Evolutionary conservation across 1,140 invertebrate genomes (phyloP), one percentile per base, ranked within the genome.

Genomic region (Potamilus streckersoni): DNA sequence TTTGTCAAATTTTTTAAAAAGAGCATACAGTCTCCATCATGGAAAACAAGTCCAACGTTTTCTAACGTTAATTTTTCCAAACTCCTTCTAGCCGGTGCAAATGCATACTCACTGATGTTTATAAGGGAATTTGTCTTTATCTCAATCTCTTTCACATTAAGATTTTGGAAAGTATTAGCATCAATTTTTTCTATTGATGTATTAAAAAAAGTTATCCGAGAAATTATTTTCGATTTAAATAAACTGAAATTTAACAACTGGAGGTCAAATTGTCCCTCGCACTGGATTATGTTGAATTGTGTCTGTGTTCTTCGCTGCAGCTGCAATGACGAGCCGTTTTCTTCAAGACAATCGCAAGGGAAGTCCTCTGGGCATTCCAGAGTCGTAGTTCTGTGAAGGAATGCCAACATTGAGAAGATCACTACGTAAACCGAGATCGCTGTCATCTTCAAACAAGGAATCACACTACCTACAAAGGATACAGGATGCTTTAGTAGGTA

Each of bases 1-100:
- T 77, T 65, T 12, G 65, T n/a, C 17, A 77, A 56, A 62, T 68
- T 38, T 31, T 72, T 38, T 15, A 77, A 55, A 68, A 72, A 77
- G 61, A 65, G 56, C 27, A 77, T 77, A 63, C 75, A 66, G 73
- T 4, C 6, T 62, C 20, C 59, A 66, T 14, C 56, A 8, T 49
- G 6, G 38, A 49, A 49, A 49, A 49, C 55, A 27, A 77, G 68
- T 55, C 73, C 73, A 16, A 72, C 27, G 56, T 69, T 57, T 56
- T 72, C 62, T n/a, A 77, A 67, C 11, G 69, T 57, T 19, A 77
- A 38, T 23, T 67, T n/a, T 20, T 20, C 62, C 19, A 77, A 17
- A 14, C 64, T 60, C 16, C 4, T 14, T 57, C 23, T 57, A 15
- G 69, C 20, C 14, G 63, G 64, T 17, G 57, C 31, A 61, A 77